Evolutionary conservation across 2,888 invertebrate genomes (phyloP).

Genomic region (Xanthorhoe spadicearia): DNA sequence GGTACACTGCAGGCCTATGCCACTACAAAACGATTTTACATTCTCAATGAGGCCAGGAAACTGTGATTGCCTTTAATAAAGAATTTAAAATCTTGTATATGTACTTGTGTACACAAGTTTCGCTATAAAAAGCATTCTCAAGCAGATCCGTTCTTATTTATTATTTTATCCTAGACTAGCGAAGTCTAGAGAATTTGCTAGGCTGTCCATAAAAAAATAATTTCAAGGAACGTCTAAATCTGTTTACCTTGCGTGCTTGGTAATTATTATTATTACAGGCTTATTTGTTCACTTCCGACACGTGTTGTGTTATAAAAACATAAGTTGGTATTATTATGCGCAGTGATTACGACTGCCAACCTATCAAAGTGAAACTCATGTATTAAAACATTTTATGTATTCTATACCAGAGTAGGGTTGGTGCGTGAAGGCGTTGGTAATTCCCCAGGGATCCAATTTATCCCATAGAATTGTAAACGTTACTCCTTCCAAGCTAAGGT

Average conservation of each 20-base stretch:
- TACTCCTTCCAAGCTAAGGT: slow-evolving; percentile 63
- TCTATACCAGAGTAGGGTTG: slow-evolving; percentile 47
- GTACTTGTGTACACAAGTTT: too few species aligned
- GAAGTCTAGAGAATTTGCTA: too few species aligned
- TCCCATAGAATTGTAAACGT: slow-evolving; percentile 67
- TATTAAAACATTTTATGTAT: slow-evolving; percentile 4
- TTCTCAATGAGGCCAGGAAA: background rate
- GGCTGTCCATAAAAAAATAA: too few species aligned
- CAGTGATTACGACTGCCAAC: background rate
- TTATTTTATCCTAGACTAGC: too few species aligned
- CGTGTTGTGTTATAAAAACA: background rate
- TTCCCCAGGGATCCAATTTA: slow-evolving; percentile 78
- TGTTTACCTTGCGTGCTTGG: too few species aligned
- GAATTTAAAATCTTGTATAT: background rate
- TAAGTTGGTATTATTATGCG: background rate
- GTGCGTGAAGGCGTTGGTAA: slow-evolving; percentile 68
- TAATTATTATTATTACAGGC: too few species aligned
- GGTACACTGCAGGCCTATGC: slow-evolving; percentile 50
- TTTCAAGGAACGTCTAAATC: too few species aligned
- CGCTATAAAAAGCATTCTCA: too few species aligned
- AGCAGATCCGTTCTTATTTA: too few species aligned
- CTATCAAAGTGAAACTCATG: slow-evolving; percentile 11
- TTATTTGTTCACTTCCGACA: background rate
- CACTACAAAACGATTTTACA: slow-evolving; percentile 5
- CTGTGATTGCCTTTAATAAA: background rate